A percentile compares a stretch with the other conserved stretches of the same genome.
phyloP scores from a whole-genome alignment of 2,113 vertebrate genomes.

The Balaenoptera acutorostrata region DNA sequence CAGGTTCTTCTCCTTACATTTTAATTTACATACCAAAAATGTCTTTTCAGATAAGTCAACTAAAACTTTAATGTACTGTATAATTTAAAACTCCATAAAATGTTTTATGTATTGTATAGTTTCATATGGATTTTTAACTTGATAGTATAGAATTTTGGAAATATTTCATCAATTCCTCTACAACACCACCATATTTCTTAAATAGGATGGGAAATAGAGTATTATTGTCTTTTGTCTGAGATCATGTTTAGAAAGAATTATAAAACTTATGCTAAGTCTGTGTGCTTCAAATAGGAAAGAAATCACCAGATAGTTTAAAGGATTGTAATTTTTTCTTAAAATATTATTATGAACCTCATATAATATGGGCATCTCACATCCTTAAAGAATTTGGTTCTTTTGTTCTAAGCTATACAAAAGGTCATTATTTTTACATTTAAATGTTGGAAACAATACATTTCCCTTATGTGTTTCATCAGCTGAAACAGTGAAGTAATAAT shows the following conservation, averaged over 20 bases:
- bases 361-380: constrained; percentile 65
- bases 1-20: constrained; percentile 85
- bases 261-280: constrained; percentile 63
- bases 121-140: constrained; percentile 79
- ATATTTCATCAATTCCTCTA: constrained; percentile 80
- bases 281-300: constrained; percentile 71
- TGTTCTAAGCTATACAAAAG: constrained; percentile 75
- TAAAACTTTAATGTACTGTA: constrained; percentile 85
- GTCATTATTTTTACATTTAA: constrained; percentile 80
- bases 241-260: constrained; percentile 77
- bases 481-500: constrained; percentile 73
- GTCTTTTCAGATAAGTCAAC: constrained; percentile 87
- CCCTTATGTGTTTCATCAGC: constrained; percentile 73
- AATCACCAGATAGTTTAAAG: constrained; percentile 66
- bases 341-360: constrained; percentile 65
- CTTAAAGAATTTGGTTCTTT: constrained; percentile 78
- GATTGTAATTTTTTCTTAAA: constrained; percentile 19
- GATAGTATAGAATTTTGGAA: constrained; percentile 80
- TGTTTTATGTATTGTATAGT: constrained; percentile 79
- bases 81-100: constrained; percentile 85
- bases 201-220: constrained; percentile 75
- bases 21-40: constrained; percentile 88
- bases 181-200: constrained; percentile 80
- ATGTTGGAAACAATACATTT: constrained; percentile 81
- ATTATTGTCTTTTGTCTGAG: constrained; percentile 73